These are phyloP conservation scores for Pomatostomus ruficeps DNA, from an alignment of 2,113 vertebrate species.

Conservation along the genomic window DNA sequence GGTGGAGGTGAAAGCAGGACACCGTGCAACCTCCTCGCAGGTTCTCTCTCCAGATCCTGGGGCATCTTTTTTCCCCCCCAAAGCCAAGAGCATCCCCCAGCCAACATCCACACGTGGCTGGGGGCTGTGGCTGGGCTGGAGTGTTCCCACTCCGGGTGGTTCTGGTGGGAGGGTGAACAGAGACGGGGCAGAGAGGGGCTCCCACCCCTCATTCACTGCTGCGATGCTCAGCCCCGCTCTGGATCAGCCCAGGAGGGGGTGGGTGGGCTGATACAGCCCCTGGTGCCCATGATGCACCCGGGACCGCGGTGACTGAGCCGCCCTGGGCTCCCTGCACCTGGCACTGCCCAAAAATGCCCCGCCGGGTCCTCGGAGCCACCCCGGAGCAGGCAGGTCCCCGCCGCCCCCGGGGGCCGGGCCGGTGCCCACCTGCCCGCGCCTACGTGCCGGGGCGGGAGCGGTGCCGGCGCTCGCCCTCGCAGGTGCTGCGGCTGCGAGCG, in stretches of 20 bases:
- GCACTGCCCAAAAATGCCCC: rapidly evolving
- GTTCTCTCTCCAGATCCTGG: neutral
- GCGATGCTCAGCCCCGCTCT: neutral
- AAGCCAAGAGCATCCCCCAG: neutral
- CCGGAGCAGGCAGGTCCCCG: neutral
- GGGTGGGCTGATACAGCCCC: neutral
- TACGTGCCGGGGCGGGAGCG: neutral
- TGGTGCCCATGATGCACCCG: rapidly evolving
- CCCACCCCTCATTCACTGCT: neutral
- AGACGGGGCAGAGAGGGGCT: neutral
- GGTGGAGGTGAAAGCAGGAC: neutral
- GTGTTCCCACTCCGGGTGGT: rapidly evolving
- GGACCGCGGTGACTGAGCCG: rapidly evolving
- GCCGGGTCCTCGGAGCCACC: neutral
- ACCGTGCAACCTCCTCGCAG: rapidly evolving
- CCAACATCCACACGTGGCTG: rapidly evolving
- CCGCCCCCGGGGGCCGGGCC: neutral
- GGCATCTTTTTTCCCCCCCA: rapidly evolving
- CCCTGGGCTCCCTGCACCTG: neutral
- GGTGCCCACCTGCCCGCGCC: neutral
- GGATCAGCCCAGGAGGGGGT: rapidly evolving
- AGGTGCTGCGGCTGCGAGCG: neutral
- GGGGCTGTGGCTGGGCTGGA: neutral
- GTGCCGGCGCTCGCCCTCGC: neutral
- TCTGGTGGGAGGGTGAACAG: neutral